phyloP scores from a whole-genome alignment of 2,797 vertebrate genomes.

The Hirundo rustica region DNA sequence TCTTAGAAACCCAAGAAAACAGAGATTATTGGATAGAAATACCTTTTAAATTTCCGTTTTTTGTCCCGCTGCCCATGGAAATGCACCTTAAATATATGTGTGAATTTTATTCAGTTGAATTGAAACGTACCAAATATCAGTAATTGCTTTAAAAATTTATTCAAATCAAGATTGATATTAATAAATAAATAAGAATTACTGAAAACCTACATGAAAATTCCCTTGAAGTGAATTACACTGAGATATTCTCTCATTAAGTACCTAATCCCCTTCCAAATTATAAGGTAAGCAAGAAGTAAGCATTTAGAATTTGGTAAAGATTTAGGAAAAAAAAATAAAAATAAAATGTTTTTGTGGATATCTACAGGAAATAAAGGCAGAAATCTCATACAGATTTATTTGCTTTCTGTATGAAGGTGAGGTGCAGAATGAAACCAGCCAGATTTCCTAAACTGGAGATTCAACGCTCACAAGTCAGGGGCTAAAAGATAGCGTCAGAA shows the following conservation, averaged over 20 bases:
- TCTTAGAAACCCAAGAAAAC: neutral
- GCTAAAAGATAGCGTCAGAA: neutral
- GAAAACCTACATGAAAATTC: neutral
- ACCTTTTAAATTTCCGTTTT: neutral
- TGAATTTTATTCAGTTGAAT: neutral
- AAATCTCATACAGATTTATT: neutral
- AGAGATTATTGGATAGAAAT: neutral
- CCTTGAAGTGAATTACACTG: neutral
- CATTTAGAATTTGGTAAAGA: neutral
- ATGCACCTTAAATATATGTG: neutral
- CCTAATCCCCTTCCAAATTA: neutral
- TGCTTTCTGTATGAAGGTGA: neutral
- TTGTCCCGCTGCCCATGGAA: neutral
- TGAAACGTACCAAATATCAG: neutral
- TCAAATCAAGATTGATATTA: neutral
- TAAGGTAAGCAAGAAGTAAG: neutral
- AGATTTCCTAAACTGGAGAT: neutral
- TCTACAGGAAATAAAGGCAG: neutral
- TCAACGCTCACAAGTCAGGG: neutral
- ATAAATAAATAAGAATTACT: neutral
- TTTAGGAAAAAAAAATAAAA: neutral
- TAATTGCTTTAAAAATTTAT: accelerated
- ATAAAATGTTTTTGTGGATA: neutral
- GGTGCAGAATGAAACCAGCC: neutral
- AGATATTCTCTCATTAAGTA: neutral